Conservation (phyloP, 2,797 vertebrate species). For the Sebastes hopkinsi region DNA sequence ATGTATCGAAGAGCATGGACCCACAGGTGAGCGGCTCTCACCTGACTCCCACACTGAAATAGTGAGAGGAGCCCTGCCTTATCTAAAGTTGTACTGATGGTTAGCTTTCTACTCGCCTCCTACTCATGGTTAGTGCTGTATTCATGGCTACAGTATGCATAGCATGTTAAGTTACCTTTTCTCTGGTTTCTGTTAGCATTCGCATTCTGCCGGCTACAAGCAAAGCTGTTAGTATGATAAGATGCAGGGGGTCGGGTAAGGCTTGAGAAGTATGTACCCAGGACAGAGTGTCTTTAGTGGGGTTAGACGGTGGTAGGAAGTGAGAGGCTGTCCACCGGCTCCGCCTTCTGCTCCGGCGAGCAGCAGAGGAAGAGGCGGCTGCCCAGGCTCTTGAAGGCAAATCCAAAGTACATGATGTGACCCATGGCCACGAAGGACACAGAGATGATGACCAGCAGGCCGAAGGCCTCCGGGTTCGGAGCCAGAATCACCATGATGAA, state of each 20-base stretch:
- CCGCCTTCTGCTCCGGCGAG: conserved; percentile 85
- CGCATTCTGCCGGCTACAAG: conserved; percentile 51
- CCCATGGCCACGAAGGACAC: conserved; percentile 97
- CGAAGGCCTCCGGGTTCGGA: conserved; percentile 96
- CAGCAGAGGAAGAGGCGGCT: conserved; percentile 89
- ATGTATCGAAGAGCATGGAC: conserved; percentile 4
- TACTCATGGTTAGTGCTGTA: conserved; percentile 44
- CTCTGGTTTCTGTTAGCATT: conserved; percentile 35
- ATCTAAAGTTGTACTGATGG: background rate
- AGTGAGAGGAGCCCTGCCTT: conserved; percentile 11
- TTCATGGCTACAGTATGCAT: conserved; percentile 8
- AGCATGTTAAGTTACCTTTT: conserved; percentile 29
- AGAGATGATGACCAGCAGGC: conserved; percentile 95
- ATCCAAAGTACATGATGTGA: conserved; percentile 96
- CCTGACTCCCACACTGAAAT: background rate
- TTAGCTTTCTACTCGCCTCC: conserved; percentile 31
- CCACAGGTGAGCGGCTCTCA: background rate
- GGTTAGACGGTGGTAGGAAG: conserved; percentile 78
- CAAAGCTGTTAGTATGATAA: conserved; percentile 57
- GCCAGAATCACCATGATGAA: conserved; percentile 99
- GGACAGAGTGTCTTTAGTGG: conserved; percentile 67
- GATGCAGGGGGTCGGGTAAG: conserved; percentile 21
- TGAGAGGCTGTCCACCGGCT: conserved; percentile 70
- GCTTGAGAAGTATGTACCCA: conserved; percentile 46
- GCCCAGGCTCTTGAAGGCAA: conserved; percentile 91